A percentile compares a stretch with the other conserved stretches of the same genome.
Evolutionary conservation across 2,888 invertebrate species (phyloP).

Genomic region (Aethes cnicana): DNA sequence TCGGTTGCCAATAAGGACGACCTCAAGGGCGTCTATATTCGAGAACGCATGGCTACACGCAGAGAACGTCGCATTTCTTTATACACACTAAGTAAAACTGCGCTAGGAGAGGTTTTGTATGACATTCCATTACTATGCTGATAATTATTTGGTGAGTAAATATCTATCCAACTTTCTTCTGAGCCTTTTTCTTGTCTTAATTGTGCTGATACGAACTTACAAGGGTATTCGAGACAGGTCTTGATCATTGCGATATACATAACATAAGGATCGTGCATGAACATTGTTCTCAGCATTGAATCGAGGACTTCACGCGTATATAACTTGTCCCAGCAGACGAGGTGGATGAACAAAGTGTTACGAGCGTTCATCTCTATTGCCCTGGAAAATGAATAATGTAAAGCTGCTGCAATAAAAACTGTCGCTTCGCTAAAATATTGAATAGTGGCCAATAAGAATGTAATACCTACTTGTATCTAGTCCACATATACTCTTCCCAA

Average conservation of each 20-base stretch:
- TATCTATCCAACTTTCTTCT: too few species aligned
- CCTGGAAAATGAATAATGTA: slow-evolving; percentile 54
- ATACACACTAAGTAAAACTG: too few species aligned
- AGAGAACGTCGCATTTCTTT: too few species aligned
- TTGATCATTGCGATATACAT: slow-evolving; percentile 77
- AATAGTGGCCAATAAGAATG: neutral
- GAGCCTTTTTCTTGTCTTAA: too few species aligned
- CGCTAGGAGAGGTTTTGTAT: too few species aligned
- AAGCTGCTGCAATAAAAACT: too few species aligned
- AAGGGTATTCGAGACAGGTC: slow-evolving; percentile 61
- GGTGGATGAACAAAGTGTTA: slow-evolving; percentile 84
- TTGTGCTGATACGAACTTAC: slow-evolving; percentile 51
- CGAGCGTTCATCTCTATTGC: slow-evolving; percentile 66
- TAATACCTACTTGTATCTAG: slow-evolving; percentile 73
- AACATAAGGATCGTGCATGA: slow-evolving; percentile 75
- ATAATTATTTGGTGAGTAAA: too few species aligned
- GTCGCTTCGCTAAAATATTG: neutral
- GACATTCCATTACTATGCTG: too few species aligned
- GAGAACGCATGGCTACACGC: too few species aligned
- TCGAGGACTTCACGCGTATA: slow-evolving; percentile 62
- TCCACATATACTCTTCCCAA: slow-evolving; percentile 83
- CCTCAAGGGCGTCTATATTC: too few species aligned
- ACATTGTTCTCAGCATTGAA: slow-evolving; percentile 67
- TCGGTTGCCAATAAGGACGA: too few species aligned
- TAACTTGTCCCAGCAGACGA: slow-evolving; percentile 76